These are phyloP conservation scores for Pituophis catenifer DNA, from an alignment of 2,113 vertebrate species.

Conservation along the genomic window DNA sequence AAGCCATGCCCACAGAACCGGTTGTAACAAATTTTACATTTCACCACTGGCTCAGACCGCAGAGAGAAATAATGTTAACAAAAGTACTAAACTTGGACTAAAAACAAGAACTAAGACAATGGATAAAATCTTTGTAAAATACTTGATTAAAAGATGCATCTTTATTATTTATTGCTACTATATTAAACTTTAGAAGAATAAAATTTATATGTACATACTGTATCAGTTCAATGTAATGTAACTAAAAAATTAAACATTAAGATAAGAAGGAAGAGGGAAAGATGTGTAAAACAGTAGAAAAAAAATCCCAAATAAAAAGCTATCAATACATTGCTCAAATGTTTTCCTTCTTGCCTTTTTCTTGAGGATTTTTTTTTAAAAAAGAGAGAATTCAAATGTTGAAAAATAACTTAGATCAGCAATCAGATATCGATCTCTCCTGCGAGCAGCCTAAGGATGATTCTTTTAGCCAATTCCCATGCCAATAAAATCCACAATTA, in stretches of 20 bases:
- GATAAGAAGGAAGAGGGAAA: neutral
- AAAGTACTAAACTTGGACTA: neutral
- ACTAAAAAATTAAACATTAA: neutral
- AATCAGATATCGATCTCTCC: neutral
- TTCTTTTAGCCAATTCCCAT: neutral
- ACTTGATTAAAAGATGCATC: neutral
- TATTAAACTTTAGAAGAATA: neutral
- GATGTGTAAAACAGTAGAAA: neutral
- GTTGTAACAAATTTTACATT: too few species aligned
- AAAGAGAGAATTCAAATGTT: neutral
- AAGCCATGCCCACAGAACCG: too few species aligned
- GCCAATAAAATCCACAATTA: neutral
- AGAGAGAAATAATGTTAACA: neutral
- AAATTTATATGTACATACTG: neutral
- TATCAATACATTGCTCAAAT: neutral
- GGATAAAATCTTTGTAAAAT: neutral
- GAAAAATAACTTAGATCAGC: neutral
- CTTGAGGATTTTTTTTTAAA: neutral
- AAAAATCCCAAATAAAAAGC: neutral
- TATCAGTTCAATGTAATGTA: neutral
- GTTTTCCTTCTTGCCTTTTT: neutral
- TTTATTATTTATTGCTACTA: neutral
- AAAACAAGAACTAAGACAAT: neutral
- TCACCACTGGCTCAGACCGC: too few species aligned
- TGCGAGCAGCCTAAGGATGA: neutral